Conservation (phyloP, 2,797 vertebrate species). For the Mormyrops attenuatus region DNA sequence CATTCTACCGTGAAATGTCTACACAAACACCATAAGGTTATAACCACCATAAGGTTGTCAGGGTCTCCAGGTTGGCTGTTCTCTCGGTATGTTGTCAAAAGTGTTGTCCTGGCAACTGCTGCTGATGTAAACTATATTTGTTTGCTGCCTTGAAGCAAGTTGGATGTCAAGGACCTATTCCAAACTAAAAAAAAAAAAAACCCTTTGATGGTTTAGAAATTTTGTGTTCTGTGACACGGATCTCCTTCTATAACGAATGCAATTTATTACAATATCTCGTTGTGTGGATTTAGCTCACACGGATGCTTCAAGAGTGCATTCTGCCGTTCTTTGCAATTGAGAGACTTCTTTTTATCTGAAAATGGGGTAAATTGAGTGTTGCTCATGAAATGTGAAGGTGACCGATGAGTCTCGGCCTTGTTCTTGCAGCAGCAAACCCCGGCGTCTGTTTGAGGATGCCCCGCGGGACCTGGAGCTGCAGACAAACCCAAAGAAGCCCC, state of each 20-base stretch:
- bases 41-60: background rate
- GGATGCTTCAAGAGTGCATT: background rate
- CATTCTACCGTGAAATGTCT: background rate
- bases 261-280: background rate
- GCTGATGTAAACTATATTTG: background rate
- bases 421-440: background rate
- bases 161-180: background rate
- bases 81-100: background rate
- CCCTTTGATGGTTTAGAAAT: constrained; percentile 4
- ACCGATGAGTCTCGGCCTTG: background rate
- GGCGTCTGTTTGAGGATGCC: background rate
- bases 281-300: background rate
- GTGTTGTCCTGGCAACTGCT: background rate
- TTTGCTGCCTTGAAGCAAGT: constrained; percentile 4
- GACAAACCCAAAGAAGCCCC: background rate
- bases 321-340: background rate
- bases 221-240: background rate
- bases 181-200: background rate
- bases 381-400: background rate
- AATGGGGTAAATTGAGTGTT: constrained; percentile 4
- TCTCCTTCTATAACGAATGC: constrained; percentile 4
- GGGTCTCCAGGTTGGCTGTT: background rate
- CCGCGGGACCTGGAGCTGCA: background rate
- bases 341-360: constrained; percentile 7
- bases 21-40: background rate